Conservation (phyloP, 2,113 vertebrate genomes). For the Nyctibius bracteatus region DNA sequence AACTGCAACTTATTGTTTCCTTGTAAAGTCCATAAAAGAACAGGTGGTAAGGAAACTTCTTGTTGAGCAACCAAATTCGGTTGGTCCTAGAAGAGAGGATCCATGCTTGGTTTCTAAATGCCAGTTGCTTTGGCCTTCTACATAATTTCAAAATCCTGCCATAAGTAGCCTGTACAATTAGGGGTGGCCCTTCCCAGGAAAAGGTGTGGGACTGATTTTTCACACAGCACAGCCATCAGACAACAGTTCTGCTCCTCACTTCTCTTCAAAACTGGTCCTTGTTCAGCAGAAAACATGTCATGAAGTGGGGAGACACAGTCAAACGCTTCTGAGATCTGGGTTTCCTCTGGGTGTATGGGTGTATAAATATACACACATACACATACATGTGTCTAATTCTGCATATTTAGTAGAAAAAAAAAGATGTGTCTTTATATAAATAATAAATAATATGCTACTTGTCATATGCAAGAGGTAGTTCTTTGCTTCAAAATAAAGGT, state of each 20-base stretch:
- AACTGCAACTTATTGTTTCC: background rate
- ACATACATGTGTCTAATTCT: background rate
- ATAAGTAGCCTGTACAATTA: background rate
- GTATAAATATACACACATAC: background rate
- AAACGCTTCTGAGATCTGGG: background rate
- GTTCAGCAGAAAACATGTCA: background rate
- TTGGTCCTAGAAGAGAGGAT: background rate
- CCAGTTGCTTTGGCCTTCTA: background rate
- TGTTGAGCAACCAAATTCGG: accelerated
- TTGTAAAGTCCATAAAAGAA: background rate
- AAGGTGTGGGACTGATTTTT: background rate
- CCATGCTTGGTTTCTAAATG: background rate
- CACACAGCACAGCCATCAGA: background rate
- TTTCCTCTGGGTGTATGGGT: background rate
- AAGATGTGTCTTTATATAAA: background rate
- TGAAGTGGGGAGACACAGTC: accelerated
- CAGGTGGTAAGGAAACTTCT: accelerated
- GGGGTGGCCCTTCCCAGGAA: accelerated
- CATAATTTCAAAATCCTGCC: background rate
- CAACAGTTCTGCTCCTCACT: background rate
- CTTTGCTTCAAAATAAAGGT: background rate
- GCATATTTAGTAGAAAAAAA: background rate
- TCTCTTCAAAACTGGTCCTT: background rate
- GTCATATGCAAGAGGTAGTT: background rate
- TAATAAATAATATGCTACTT: background rate